Evolutionary conservation across 2,888 invertebrate genomes (phyloP).

Genomic region (Diarsia rubi): DNA sequence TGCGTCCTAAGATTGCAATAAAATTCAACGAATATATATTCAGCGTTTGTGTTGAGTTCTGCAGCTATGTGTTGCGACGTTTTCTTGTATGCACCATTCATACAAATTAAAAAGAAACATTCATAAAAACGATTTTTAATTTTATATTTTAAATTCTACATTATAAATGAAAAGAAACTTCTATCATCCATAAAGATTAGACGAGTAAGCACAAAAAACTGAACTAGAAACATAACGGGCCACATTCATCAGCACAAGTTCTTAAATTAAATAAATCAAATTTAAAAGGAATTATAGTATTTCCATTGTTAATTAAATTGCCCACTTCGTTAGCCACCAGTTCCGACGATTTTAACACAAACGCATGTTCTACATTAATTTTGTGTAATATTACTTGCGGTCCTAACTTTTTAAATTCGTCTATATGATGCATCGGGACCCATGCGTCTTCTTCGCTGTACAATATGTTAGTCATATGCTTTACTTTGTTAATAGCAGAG

Average conservation of each 20-base stretch:
- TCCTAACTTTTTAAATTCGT: slow-evolving; percentile 46
- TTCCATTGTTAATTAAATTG: slow-evolving; percentile 36
- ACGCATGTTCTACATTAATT: slow-evolving; percentile 56
- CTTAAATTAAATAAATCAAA: not conserved
- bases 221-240: not conserved
- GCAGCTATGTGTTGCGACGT: not conserved
- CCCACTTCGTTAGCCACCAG: slow-evolving; percentile 41
- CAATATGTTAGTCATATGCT: slow-evolving; percentile 56
- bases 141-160: not conserved
- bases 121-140: not conserved
- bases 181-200: not conserved
- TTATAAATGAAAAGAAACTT: not conserved
- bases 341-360: slow-evolving; percentile 50
- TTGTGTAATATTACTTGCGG: slow-evolving; percentile 28
- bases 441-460: slow-evolving; percentile 54
- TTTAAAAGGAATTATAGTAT: slow-evolving; percentile 10
- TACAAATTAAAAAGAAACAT: not conserved
- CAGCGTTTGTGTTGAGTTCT: not conserved
- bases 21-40: not conserved
- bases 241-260: not conserved
- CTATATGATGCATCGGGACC: slow-evolving; percentile 57
- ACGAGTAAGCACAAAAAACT: not conserved
- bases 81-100: not conserved
- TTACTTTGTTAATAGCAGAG: slow-evolving; percentile 48
- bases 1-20: not conserved